phyloP scores from a whole-genome alignment of 2,113 vertebrate species.

The Sorex araneus region DNA sequence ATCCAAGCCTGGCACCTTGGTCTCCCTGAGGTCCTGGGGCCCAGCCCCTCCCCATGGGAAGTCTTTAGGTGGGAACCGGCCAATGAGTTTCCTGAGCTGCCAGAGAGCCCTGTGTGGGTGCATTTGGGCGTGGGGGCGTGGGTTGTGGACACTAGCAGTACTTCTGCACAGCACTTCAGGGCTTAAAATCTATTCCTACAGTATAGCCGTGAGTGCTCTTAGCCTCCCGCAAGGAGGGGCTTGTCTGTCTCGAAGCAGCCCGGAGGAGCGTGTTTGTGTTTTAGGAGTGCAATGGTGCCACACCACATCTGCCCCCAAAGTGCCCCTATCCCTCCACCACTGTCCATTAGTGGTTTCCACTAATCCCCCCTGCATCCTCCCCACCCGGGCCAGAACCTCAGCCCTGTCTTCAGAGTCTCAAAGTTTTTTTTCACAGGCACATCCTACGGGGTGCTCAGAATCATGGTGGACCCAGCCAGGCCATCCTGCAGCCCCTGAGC shows the following conservation, averaged over 20 bases:
- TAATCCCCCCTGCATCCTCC: too few relatives aligned
- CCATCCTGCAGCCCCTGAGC: not conserved
- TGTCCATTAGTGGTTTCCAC: too few relatives aligned
- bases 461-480: too few relatives aligned
- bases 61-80: not conserved
- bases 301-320: too few relatives aligned
- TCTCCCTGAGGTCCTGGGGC: not conserved
- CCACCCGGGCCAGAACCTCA: too few relatives aligned
- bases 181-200: not conserved
- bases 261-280: too few relatives aligned
- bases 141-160: not conserved
- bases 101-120: not conserved
- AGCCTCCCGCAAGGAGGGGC: too few relatives aligned
- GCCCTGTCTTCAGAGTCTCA: too few relatives aligned
- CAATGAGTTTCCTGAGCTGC: not conserved
- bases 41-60: not conserved
- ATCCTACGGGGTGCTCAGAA: not conserved
- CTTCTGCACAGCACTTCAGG: not conserved
- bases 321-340: too few relatives aligned
- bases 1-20: not conserved
- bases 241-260: too few relatives aligned
- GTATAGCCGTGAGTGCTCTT: not conserved
- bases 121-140: not conserved
- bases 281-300: too few relatives aligned
- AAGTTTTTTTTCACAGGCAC: not conserved